A percentile compares a stretch with the other conserved stretches of the same genome.
Conservation (phyloP, 2,113 vertebrate species). For the Eulacestoma nigropectus region DNA sequence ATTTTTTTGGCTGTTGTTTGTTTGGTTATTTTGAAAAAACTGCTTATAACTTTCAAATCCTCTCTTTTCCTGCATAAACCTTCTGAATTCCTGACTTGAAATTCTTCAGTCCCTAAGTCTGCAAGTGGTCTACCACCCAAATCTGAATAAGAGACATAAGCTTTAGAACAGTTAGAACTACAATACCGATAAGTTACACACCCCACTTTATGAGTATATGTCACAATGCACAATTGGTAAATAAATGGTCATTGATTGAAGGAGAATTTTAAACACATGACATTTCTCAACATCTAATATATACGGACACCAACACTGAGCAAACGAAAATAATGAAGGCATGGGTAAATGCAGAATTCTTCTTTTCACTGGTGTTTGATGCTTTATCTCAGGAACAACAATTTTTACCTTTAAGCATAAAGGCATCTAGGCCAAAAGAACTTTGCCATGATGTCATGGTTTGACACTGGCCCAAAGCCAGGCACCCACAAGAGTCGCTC, state of each 20-base stretch:
- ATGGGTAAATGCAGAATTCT: not conserved
- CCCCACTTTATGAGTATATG: not conserved
- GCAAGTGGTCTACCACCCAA: not conserved
- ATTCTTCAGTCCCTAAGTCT: not conserved
- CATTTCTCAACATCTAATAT: not conserved
- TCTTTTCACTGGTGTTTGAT: fast-evolving
- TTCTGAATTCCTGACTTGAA: not conserved
- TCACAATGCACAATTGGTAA: not conserved
- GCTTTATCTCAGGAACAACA: not conserved
- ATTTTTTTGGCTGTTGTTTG: not conserved
- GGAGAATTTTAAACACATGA: not conserved
- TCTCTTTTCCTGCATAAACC: not conserved
- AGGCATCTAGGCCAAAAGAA: not conserved
- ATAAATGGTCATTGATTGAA: not conserved
- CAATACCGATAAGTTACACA: not conserved
- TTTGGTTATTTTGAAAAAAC: not conserved
- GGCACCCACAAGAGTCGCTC: not conserved
- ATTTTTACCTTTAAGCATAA: not conserved
- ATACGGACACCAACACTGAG: not conserved
- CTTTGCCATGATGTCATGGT: not conserved
- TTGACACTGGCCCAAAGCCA: not conserved
- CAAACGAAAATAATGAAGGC: not conserved
- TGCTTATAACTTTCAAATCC: not conserved
- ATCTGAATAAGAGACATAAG: not conserved
- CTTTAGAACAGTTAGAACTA: not conserved